Conservation (phyloP, 2,797 vertebrate genomes). For the Philypnodon macrostomus region DNA sequence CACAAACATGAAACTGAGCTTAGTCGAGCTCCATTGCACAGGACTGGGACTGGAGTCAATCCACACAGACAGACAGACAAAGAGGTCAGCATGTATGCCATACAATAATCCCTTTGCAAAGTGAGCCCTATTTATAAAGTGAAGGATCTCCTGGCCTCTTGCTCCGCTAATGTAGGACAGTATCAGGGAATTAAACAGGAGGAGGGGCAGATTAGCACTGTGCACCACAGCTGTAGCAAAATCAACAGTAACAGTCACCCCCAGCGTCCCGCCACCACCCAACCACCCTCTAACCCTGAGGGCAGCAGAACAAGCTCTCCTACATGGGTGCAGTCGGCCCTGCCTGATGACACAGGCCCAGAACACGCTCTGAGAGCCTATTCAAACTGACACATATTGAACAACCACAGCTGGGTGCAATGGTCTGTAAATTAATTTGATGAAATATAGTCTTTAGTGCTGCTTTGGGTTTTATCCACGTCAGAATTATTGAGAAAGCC, state of each 20-base stretch:
- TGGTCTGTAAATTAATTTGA: conserved; percentile 32
- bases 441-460: conserved; percentile 8
- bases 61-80: conserved; percentile 34
- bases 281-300: conserved; percentile 16
- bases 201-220: conserved; percentile 57
- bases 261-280: conserved; percentile 28
- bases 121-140: conserved; percentile 64
- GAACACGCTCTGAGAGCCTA: conserved; percentile 22
- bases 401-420: conserved; percentile 35
- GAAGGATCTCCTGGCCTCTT: conserved; percentile 67
- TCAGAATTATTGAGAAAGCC: conserved; percentile 1
- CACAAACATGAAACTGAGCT: conserved; percentile 38
- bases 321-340: conserved; percentile 25
- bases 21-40: conserved; percentile 25
- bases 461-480: background rate
- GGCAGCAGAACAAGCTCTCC: conserved; percentile 49
- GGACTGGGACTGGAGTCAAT: conserved; percentile 17
- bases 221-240: conserved; percentile 65
- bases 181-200: conserved; percentile 71
- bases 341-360: conserved; percentile 35
- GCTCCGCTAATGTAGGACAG: conserved; percentile 77
- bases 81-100: conserved; percentile 38
- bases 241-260: conserved; percentile 58
- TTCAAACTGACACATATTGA: conserved; percentile 51
- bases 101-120: conserved; percentile 61